Conservation (phyloP, 1,140 invertebrate species). For the Arctopsyche grandis region DNA sequence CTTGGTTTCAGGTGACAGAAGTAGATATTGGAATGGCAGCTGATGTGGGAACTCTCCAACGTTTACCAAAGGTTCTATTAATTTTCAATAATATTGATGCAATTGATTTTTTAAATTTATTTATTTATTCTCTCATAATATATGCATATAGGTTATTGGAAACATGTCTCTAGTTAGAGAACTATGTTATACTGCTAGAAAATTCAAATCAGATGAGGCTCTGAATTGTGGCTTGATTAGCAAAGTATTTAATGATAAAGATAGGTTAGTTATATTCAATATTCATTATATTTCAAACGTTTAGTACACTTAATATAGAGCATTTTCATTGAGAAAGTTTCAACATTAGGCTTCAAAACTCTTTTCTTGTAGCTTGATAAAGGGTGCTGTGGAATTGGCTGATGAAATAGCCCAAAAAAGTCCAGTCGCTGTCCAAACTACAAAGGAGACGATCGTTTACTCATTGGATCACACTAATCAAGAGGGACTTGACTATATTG, state of each 20-base stretch:
- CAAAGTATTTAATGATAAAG: constrained; percentile 76
- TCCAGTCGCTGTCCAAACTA: constrained; percentile 92
- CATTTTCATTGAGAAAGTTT: too few species aligned
- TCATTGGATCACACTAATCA: constrained; percentile 87
- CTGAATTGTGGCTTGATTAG: constrained; percentile 78
- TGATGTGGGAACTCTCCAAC: constrained; percentile 93
- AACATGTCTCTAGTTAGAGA: constrained; percentile 89
- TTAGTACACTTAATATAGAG: too few species aligned
- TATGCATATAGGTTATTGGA: constrained; percentile 73
- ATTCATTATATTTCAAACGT: too few species aligned
- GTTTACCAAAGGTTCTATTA: constrained; percentile 80
- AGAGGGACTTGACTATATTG: constrained; percentile 88
- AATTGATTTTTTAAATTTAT: too few species aligned
- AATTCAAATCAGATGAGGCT: constrained; percentile 85
- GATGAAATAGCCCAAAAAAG: constrained; percentile 87
- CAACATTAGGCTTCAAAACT: neutral
- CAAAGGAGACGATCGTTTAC: constrained; percentile 86
- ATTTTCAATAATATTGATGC: neutral
- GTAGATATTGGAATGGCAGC: constrained; percentile 89
- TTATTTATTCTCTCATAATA: too few species aligned
- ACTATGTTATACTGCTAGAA: constrained; percentile 86
- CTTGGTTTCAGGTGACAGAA: constrained; percentile 94
- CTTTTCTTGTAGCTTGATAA: constrained; percentile 67
- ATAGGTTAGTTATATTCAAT: constrained; percentile 71
- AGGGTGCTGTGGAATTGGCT: constrained; percentile 78